Base-by-base conservation (phyloP, 1,140 invertebrate species). In the Drosophila mauritiana region DNA sequence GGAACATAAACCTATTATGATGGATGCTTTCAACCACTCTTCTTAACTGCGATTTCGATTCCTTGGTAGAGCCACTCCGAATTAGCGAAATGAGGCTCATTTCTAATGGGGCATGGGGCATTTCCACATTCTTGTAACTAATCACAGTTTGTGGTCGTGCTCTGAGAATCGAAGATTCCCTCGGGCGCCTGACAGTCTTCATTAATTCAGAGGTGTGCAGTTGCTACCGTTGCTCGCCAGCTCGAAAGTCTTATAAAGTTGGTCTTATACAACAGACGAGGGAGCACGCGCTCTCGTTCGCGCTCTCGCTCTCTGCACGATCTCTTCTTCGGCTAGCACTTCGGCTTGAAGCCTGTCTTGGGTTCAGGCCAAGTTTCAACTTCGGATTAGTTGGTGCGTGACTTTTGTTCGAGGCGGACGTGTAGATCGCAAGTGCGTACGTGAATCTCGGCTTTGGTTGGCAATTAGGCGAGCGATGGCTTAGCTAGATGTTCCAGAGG, bases 371-470 rank as follows among this genome's bases (percentile, higher is more conserved):
- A 52, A 63, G 69, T 61, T 68, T 61, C 61, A 56, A 52, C 61
- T 76, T 57, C 36, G 48, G 27, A 51, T 82, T 75, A 86, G 82
- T 86, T 72, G 58, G 54, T 88, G 82, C 82, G 82, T 67, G 82
- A 75, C 69, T 82, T 82, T 36, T 15, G 40, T 59, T 15, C 64
- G 54, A 64, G 48, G 8, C 62, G 25, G 78, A 82, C 69, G 78
- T 82, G 58, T 4, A 25, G 46, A 48, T 34, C 43, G 63, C 45
- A 22, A 20, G 11, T 31, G 34, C 45, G 45, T 10, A 36, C 12
- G 13, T 22, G 13, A 39, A 61, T 20, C 39, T 39, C 37, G 51
- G 37, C 49, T 73, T 70, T 20, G 65, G 51, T 39, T 49, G 20
- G 43, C 67, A 73, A 59, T 57, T 42, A 49, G 49, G 45, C 70